Conservation (phyloP, 2,113 vertebrate species). For the Nanorana parkeri region DNA sequence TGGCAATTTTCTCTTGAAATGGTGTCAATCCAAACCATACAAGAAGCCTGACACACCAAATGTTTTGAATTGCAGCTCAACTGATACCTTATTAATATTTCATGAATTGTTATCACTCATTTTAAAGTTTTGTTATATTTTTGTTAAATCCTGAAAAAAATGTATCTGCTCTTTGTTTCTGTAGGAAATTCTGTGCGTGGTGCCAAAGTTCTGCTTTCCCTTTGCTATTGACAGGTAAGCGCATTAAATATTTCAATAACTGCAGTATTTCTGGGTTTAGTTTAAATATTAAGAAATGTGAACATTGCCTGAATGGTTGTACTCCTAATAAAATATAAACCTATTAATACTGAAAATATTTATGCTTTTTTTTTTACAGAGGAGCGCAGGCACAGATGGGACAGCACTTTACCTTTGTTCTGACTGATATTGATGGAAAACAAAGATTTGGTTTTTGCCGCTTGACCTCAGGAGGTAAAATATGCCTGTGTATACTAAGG, state of each 20-base stretch:
- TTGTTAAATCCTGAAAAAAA: no score
- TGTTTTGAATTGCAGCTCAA: no score
- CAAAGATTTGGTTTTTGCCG: conserved; percentile 98
- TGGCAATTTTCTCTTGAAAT: no score
- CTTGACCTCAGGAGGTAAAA: conserved; percentile 87
- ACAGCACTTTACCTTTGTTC: conserved; percentile 97
- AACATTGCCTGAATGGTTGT: no score
- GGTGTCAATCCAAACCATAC: no score
- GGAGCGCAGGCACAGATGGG: conserved; percentile 91
- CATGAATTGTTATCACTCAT: no score
- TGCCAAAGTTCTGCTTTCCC: conserved; percentile 99
- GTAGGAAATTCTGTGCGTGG: conserved; percentile 91
- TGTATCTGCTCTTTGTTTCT: conserved; percentile 64
- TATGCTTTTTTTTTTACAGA: conserved; percentile 71
- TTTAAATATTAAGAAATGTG: no score
- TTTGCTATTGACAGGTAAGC: conserved; percentile 95
- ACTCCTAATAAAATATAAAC: background rate
- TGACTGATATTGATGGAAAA: conserved; percentile 96
- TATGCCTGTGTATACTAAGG: conserved; percentile 96
- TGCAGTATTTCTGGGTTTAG: no score
- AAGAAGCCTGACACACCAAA: no score
- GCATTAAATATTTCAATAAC: background rate
- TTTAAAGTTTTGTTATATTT: no score
- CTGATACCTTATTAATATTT: no score
- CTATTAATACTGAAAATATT: background rate